Conservation (phyloP, 2,797 vertebrate genomes). For the Trachops cirrhosus region DNA sequence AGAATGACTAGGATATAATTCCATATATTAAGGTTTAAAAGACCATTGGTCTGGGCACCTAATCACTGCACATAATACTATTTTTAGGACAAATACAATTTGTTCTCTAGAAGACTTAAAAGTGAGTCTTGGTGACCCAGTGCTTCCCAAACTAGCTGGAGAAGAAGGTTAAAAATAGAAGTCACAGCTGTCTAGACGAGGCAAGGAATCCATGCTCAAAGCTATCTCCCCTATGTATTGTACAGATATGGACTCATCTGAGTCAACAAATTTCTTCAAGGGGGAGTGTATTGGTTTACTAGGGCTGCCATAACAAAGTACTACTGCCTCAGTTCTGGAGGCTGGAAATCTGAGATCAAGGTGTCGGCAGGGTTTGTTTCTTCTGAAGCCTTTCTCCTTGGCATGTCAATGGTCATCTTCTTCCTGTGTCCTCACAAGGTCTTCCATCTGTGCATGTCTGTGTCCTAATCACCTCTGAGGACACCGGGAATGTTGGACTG, state of each 20-base stretch:
- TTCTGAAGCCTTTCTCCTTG: not conserved
- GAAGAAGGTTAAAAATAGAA: not conserved
- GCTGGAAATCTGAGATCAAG: not conserved
- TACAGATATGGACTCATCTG: rapidly evolving
- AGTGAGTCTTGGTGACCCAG: rapidly evolving
- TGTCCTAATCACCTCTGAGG: not conserved
- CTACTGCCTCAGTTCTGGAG: not conserved
- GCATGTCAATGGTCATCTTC: rapidly evolving
- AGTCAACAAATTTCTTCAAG: rapidly evolving
- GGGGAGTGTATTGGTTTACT: rapidly evolving
- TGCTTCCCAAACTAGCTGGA: not conserved
- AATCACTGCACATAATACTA: rapidly evolving
- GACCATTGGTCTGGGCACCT: not conserved
- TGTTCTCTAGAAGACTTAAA: not conserved
- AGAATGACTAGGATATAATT: not conserved
- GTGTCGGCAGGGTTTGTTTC: not conserved
- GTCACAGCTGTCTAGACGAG: rapidly evolving
- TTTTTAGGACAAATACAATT: not conserved
- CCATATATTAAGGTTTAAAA: not conserved
- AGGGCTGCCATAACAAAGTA: rapidly evolving
- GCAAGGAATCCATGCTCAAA: rapidly evolving
- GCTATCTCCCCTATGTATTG: rapidly evolving
- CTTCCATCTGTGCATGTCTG: not conserved
- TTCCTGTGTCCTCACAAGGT: rapidly evolving
- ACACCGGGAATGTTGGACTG: too few species aligned